A percentile compares a stretch with the other conserved stretches of the same genome.
These are phyloP conservation scores for Helicoverpa assulta DNA, from an alignment of 2,888 invertebrate species.

Conservation along the genomic window DNA sequence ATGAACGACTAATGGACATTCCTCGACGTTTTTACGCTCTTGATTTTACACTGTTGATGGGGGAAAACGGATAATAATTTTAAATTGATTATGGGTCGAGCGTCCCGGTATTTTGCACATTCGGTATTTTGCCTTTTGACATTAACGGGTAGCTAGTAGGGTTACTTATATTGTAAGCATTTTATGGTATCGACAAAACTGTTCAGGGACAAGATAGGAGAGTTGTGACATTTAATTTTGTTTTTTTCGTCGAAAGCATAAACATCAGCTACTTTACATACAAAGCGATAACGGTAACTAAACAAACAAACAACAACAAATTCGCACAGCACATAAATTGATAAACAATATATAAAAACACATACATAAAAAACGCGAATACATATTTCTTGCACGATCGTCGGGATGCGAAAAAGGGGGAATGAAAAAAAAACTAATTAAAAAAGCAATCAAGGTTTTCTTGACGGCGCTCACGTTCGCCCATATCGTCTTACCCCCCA, in stretches of 20 bases:
- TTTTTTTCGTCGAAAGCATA: background rate
- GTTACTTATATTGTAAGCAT: slow-evolving; percentile 20
- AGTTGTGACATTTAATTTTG: background rate
- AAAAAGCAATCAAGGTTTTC: slow-evolving; percentile 91
- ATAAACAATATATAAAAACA: slow-evolving; percentile 71
- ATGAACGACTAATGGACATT: slow-evolving; percentile 84
- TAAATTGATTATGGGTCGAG: slow-evolving; percentile 69
- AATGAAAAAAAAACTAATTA: slow-evolving; percentile 89
- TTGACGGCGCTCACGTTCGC: slow-evolving; percentile 91
- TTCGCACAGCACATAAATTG: slow-evolving; percentile 60
- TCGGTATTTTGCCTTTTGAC: slow-evolving; percentile 36
- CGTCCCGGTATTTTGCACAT: slow-evolving; percentile 50
- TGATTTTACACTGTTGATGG: slow-evolving; percentile 75
- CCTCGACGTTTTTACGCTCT: slow-evolving; percentile 75
- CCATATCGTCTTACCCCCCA: slow-evolving; percentile 90
- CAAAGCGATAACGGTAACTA: background rate
- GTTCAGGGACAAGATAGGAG: slow-evolving; percentile 3
- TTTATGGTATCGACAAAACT: slow-evolving; percentile 30
- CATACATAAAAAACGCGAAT: slow-evolving; percentile 75
- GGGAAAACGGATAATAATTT: slow-evolving; percentile 77
- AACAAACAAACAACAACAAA: background rate
- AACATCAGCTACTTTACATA: background rate
- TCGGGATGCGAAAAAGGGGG: slow-evolving; percentile 88
- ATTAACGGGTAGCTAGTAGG: slow-evolving; percentile 27
- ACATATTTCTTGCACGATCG: slow-evolving; percentile 88